These are phyloP conservation scores for Andrena praecox DNA, from an alignment of 2,888 invertebrate species.

Conservation along the genomic window DNA sequence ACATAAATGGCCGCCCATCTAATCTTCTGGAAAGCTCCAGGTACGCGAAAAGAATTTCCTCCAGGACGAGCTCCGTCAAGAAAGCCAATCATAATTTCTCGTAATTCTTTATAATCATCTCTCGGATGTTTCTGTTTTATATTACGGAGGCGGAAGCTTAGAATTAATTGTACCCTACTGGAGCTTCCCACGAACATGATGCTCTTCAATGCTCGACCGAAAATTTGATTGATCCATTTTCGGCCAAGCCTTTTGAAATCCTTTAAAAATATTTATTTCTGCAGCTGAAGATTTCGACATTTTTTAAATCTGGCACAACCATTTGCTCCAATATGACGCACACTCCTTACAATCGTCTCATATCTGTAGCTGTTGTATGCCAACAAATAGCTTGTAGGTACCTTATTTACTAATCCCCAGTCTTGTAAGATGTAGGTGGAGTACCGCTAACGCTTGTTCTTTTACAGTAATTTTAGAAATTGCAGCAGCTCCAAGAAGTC, in stretches of 20 bases:
- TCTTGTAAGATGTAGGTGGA: slow-evolving; percentile 4
- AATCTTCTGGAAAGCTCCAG: no score
- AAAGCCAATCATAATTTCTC: neutral
- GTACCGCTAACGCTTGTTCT: slow-evolving; percentile 1
- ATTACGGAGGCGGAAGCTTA: neutral
- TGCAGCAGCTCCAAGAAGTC: slow-evolving; percentile 14
- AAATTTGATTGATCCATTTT: slow-evolving; percentile 21
- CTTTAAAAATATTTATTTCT: slow-evolving; percentile 10
- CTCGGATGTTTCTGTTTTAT: neutral
- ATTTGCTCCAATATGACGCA: slow-evolving; percentile 67
- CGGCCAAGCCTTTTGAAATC: slow-evolving; percentile 24
- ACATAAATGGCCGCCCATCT: no score
- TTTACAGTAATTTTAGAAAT: neutral
- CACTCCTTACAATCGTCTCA: slow-evolving; percentile 39
- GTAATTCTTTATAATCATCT: neutral
- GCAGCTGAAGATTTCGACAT: slow-evolving; percentile 16
- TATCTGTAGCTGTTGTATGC: slow-evolving; percentile 23
- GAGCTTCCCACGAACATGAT: neutral
- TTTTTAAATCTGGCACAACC: slow-evolving; percentile 65
- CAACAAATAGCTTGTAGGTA: slow-evolving; percentile 16
- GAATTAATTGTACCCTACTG: neutral
- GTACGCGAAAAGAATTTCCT: no score
- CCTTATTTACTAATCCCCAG: slow-evolving; percentile 4
- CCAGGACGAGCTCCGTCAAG: no score
- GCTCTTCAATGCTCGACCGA: neutral